These are phyloP conservation scores for Orycteropus afer DNA, from an alignment of 2,113 vertebrate genomes.

Conservation along the genomic window DNA sequence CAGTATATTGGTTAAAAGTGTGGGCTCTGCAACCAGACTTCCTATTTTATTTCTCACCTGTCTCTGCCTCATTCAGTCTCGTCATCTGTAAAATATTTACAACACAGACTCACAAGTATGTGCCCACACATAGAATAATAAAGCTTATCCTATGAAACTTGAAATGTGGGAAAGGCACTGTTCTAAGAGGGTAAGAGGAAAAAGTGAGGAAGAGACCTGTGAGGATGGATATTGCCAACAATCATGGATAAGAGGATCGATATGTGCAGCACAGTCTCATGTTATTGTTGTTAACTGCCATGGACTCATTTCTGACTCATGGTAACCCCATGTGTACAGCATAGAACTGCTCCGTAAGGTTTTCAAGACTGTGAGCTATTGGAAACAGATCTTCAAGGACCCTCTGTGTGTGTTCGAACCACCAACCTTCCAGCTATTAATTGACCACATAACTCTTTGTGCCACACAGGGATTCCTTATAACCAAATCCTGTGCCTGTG, in stretches of 20 bases:
- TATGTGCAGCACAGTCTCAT: not conserved
- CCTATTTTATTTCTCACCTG: not conserved
- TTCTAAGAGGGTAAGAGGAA: not conserved
- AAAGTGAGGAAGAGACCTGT: not conserved
- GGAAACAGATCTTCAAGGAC: too few relatives aligned
- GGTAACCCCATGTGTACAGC: too few relatives aligned
- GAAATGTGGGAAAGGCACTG: not conserved
- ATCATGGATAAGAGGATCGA: too few relatives aligned
- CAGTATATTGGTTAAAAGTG: not conserved
- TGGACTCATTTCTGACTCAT: too few relatives aligned
- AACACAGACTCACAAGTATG: not conserved
- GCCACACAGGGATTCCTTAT: too few relatives aligned
- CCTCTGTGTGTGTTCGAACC: too few relatives aligned
- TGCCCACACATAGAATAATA: not conserved
- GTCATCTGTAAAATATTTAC: not conserved
- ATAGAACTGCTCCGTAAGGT: too few relatives aligned
- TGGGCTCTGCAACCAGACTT: not conserved
- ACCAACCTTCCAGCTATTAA: too few relatives aligned
- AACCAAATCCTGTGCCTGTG: too few relatives aligned
- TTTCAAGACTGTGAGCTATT: too few relatives aligned
- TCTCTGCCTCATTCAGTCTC: not conserved
- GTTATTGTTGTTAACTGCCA: too few relatives aligned
- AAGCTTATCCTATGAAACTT: not conserved
- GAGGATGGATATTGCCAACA: not conserved
- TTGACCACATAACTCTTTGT: too few relatives aligned